Conservation (phyloP, 2,113 vertebrate species). For the rat (Rattus norvegicus) region DNA sequence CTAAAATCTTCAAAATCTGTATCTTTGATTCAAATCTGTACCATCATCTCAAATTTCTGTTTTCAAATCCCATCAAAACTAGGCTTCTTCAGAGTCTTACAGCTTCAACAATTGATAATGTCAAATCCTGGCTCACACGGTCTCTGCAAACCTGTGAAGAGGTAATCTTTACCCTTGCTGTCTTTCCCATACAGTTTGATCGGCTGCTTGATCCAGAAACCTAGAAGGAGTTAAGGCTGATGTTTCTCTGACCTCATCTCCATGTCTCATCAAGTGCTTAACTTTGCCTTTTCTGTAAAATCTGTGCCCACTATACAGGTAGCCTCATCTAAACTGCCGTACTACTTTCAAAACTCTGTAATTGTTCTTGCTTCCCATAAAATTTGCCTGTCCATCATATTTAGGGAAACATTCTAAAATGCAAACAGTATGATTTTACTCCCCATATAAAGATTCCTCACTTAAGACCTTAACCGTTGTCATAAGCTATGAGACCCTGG, state of each 20-base stretch:
- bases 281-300: background rate
- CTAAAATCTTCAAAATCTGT: background rate
- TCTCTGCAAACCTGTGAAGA: rapidly evolving
- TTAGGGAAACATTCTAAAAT: background rate
- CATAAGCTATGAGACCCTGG: rapidly evolving
- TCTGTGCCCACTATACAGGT: rapidly evolving
- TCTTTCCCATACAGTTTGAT: rapidly evolving
- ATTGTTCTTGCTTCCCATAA: background rate
- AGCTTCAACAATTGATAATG: background rate
- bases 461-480: background rate
- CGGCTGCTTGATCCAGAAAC: background rate
- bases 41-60: background rate
- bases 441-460: background rate
- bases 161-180: background rate
- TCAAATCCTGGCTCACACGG: background rate
- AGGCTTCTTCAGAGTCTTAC: background rate
- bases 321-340: rapidly evolving
- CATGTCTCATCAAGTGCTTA: background rate
- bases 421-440: no score
- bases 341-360: background rate
- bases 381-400: background rate
- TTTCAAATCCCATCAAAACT: background rate
- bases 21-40: background rate
- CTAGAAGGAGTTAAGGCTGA: no score
- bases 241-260: background rate